These are phyloP conservation scores for Mimumesa dahlbomi DNA, from an alignment of 2,888 invertebrate genomes.

Conservation along the genomic window DNA sequence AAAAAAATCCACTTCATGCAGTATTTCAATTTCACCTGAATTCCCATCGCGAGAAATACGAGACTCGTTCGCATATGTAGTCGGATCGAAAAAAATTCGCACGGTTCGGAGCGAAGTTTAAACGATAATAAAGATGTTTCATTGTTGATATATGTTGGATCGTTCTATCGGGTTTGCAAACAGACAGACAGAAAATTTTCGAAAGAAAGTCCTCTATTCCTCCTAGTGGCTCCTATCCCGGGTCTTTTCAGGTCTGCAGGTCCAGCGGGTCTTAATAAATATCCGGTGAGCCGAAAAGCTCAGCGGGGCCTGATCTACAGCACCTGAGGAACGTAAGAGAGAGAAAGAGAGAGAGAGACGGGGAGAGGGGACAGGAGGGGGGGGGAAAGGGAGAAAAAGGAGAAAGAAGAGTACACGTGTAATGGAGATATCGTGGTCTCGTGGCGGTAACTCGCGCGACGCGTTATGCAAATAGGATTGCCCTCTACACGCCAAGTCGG, in stretches of 20 bases:
- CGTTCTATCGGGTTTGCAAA: too few species aligned
- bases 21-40: too few species aligned
- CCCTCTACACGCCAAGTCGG: conserved; percentile 70
- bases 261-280: conserved; percentile 73
- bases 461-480: conserved; percentile 77
- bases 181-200: background rate
- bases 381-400: conserved; percentile 8
- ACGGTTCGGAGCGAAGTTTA: background rate
- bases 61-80: too few species aligned
- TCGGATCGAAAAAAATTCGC: too few species aligned
- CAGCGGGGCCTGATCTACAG: conserved; percentile 71
- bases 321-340: too few species aligned
- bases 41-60: too few species aligned
- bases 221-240: background rate
- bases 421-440: conserved; percentile 75
- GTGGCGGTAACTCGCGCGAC: conserved; percentile 65
- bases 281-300: conserved; percentile 63
- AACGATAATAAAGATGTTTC: too few species aligned
- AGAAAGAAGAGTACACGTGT: conserved; percentile 56
- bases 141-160: too few species aligned
- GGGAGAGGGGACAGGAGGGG: background rate
- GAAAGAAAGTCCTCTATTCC: too few species aligned
- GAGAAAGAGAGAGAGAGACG: conserved; percentile 30
- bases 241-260: conserved; percentile 15
- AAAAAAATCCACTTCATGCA: too few species aligned